phyloP scores from a whole-genome alignment of 2,797 vertebrate genomes.

The Enoplosus armatus region DNA sequence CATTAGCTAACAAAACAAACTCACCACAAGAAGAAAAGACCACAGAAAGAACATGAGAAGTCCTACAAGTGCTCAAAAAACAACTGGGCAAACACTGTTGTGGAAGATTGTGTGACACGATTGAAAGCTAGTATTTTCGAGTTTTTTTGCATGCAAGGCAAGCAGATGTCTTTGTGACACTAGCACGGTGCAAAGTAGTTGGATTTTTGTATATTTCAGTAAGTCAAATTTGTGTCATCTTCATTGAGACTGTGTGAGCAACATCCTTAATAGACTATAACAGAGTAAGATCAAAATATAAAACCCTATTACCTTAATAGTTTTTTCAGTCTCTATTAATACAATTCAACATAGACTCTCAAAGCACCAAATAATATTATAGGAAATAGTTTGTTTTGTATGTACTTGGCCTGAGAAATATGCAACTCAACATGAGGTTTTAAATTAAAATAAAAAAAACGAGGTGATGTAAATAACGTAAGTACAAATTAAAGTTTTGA shows the following conservation, averaged over 20 bases:
- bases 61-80: not conserved
- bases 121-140: not conserved
- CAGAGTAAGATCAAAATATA: not conserved
- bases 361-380: not conserved
- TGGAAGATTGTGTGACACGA: not conserved
- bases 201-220: not conserved
- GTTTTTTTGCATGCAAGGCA: not conserved
- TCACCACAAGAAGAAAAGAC: not conserved
- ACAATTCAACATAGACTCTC: not conserved
- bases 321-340: not conserved
- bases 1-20: not conserved
- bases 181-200: not conserved
- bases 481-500: conserved; percentile 18
- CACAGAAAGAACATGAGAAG: not conserved
- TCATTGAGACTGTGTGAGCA: not conserved
- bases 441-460: not conserved
- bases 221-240: not conserved
- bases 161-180: not conserved
- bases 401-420: too few relatives aligned
- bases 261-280: not conserved
- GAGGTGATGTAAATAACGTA: too few relatives aligned
- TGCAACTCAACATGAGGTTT: too few relatives aligned
- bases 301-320: not conserved
- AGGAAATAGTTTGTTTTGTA: too few relatives aligned
- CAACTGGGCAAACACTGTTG: not conserved